A percentile compares a stretch with the other conserved stretches of the same genome.
Evolutionary conservation across 2,888 invertebrate species (phyloP).

Genomic region (Epinotia demarniana): DNA sequence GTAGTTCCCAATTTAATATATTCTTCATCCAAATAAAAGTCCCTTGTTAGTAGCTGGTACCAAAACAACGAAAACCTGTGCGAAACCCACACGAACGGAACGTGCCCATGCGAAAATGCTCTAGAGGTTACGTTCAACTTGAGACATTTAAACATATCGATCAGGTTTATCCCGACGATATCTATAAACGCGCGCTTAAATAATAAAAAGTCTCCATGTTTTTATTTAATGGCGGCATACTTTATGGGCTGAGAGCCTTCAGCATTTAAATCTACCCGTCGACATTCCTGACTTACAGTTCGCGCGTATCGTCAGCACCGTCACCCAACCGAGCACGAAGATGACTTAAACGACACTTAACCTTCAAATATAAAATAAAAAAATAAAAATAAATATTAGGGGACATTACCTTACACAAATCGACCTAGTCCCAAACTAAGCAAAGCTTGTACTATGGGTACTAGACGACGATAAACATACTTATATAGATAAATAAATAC

Average conservation of each 20-base stretch:
- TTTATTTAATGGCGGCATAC: slow-evolving; percentile 42
- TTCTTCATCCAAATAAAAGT: too few relatives aligned
- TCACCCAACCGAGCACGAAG: slow-evolving; percentile 56
- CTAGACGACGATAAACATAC: too few relatives aligned
- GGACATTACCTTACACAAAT: too few relatives aligned
- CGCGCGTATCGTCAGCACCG: slow-evolving; percentile 67
- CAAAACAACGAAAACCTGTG: too few relatives aligned
- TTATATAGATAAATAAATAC: too few relatives aligned
- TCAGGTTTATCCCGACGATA: slow-evolving; percentile 22
- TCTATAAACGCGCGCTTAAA: slow-evolving; percentile 27
- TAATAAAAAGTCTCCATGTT: slow-evolving; percentile 36
- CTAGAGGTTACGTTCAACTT: background rate
- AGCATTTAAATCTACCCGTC: slow-evolving; percentile 55
- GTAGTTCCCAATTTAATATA: too few relatives aligned
- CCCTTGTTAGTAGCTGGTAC: too few relatives aligned
- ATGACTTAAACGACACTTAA: background rate
- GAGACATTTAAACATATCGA: slow-evolving; percentile 24
- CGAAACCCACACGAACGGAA: too few relatives aligned
- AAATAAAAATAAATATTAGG: too few relatives aligned
- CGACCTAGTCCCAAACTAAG: too few relatives aligned
- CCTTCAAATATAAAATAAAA: background rate
- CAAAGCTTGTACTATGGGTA: too few relatives aligned
- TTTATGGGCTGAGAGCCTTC: slow-evolving; percentile 42
- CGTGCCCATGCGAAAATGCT: too few relatives aligned
- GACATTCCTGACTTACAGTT: slow-evolving; percentile 62